Base-by-base conservation (phyloP, 2,888 invertebrate genomes). In the Ophion costatus region DNA sequence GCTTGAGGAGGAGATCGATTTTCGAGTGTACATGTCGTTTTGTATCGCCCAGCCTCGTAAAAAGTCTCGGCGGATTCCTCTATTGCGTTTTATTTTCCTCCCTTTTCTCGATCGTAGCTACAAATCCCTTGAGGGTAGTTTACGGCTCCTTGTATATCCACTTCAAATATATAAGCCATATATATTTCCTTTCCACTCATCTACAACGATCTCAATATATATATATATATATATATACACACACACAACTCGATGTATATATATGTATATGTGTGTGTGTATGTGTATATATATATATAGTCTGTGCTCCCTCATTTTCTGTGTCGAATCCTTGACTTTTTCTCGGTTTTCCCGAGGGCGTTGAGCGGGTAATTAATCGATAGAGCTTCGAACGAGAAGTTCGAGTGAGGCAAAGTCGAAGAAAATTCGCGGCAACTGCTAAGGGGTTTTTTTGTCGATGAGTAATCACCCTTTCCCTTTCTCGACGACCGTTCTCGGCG, bases 71-170 rank as follows among this genome's bases (percentile, higher is more conserved):
- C 76, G 80, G 80, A 73, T 73, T 84, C 77, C 66, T 56, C 67
- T 38, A 71, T 73, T 73, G 63, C 57, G 38, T 24, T 67, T 66
- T 59, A 59, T 78, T 70, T 67, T 59, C 63, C 70, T 71, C 51
- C 10, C 64, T 69, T 77, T 82, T 80, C 69, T 77, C 82, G 63
- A 82, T 77, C 82, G 73, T 29, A 69, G 82, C 80, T 80, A 82
- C 85, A 85, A 85, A 85, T 85, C 85, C 85, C 82, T 67, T 59
- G 82, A 76, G 85, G 82, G 85, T 85, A 85, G 82, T 85, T 85
- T 82, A 85, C 82, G 82, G 69, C 82, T 77, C 74, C 82, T 82
- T 77, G 85, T 77, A 74, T 77, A 80, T 75, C 67, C 73, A 73
- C 82, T 80, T 69, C 75, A 73, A 24, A 73, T 73, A 80, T 59